Evolutionary conservation across 2,113 vertebrate genomes (phyloP).

Genomic region (Campylorhamphus procurvoides): DNA sequence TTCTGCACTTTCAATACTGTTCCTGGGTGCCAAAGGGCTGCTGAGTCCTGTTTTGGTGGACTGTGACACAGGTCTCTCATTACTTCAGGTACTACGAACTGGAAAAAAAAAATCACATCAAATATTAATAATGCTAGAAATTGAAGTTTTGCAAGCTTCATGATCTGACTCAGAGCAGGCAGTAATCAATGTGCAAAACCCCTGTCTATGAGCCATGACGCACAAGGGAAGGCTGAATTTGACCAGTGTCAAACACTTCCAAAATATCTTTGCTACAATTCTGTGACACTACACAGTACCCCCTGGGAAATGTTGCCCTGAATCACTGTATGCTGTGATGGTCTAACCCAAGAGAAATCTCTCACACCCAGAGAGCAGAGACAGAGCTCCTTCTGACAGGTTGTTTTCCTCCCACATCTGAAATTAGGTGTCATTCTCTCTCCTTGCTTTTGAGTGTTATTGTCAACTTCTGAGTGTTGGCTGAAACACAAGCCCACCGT

Average conservation of each 20-base stretch:
- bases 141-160: background rate
- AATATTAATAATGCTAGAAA: background rate
- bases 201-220: background rate
- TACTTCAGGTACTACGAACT: background rate
- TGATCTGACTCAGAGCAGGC: background rate
- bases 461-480: background rate
- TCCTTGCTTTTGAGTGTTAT: background rate
- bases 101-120: background rate
- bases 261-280: background rate
- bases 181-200: background rate
- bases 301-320: background rate
- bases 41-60: background rate
- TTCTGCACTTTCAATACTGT: background rate
- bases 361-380: background rate
- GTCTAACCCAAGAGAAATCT: background rate
- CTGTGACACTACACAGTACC: accelerated
- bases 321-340: background rate
- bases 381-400: background rate
- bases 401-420: background rate
- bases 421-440: background rate
- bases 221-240: background rate
- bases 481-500: background rate
- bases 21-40: background rate
- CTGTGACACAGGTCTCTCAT: background rate
- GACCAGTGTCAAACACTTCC: background rate